These are phyloP conservation scores for Austrolebias charrua DNA, from an alignment of 2,797 vertebrate genomes.

Conservation along the genomic window DNA sequence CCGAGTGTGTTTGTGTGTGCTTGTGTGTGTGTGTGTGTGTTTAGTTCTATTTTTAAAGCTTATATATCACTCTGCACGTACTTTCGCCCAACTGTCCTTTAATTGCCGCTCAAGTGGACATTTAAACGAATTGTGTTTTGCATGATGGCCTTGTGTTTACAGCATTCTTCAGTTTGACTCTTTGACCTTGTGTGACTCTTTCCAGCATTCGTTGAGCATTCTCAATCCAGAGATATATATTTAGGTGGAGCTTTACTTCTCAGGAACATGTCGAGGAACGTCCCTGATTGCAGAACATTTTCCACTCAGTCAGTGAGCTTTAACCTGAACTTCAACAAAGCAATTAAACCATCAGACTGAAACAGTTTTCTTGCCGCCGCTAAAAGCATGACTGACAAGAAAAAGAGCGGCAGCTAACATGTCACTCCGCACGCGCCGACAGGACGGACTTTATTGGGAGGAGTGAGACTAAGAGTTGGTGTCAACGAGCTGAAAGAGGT, in stretches of 20 bases:
- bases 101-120: conserved; percentile 8
- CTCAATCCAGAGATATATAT: background rate
- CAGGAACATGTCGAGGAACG: background rate
- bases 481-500: conserved; percentile 34
- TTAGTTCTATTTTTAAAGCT: background rate
- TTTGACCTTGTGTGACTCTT: background rate
- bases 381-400: conserved; percentile 27
- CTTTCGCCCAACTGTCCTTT: conserved; percentile 9
- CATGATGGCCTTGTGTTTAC: background rate
- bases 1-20: conserved; percentile 29
- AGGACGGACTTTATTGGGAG: conserved; percentile 4
- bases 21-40: conserved; percentile 32
- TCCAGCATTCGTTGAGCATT: background rate
- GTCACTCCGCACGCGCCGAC: conserved; percentile 22
- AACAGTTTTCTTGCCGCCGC: conserved; percentile 3
- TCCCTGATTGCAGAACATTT: background rate
- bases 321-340: conserved; percentile 9
- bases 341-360: conserved; percentile 24
- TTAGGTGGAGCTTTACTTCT: background rate
- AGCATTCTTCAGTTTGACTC: background rate
- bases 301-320: conserved; percentile 1
- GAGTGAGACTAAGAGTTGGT: conserved; percentile 27
- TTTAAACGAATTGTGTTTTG: conserved; percentile 31
- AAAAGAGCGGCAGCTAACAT: conserved; percentile 22
- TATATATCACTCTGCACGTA: conserved; percentile 6